Evolutionary conservation across 2,113 vertebrate species (phyloP), one percentile per base, ranked within the genome.

Genomic region (Copsychus sechellarum): DNA sequence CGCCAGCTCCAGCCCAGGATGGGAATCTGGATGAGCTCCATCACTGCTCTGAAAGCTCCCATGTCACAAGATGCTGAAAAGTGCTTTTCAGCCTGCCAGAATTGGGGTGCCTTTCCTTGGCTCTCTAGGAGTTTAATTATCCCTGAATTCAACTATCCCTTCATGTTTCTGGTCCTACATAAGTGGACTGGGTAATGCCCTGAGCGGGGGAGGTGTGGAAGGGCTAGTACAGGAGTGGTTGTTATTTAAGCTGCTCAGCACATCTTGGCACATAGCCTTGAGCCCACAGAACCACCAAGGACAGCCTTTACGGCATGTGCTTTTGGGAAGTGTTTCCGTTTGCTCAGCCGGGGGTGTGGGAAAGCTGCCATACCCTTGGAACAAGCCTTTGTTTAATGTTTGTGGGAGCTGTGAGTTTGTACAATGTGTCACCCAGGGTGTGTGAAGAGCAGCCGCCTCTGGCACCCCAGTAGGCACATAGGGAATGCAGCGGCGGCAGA

Each of bases 101-200:
- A 23, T 73, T 56, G 50, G 22, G 9, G 13, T 72, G 24, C 33
- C 33, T 82, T 80, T 76, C 51, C 62, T 73, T 57, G 80, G 28
- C 58, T 38, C 20, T 65, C 79, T 36, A 26, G 45, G 33, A 77
- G 53, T 86, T 86, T 34, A 50, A 42, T 50, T 50, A 57, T 66
- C 34, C 2, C 18, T 12, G 24, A 48, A 8, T 45, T 91, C 36
- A 60, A 11, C 36, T 36, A 11, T 60, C 28, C 6, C 45, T 61
- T 67, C 15, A 8, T 19, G 2, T 76, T 72, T 72, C 71, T 82
- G 24, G 9, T 51, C 48, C 62, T 72, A 0, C 0, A 1, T 20
- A 5, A 11, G 53, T 81, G 86, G 31, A 13, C 23, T 38, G 56
- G 8, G 12, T 48, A 20, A 20, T 73, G 38, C 47, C 8, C 47